Evolutionary conservation across 2,888 invertebrate genomes (phyloP).

Genomic region (Endomychus coccineus): DNA sequence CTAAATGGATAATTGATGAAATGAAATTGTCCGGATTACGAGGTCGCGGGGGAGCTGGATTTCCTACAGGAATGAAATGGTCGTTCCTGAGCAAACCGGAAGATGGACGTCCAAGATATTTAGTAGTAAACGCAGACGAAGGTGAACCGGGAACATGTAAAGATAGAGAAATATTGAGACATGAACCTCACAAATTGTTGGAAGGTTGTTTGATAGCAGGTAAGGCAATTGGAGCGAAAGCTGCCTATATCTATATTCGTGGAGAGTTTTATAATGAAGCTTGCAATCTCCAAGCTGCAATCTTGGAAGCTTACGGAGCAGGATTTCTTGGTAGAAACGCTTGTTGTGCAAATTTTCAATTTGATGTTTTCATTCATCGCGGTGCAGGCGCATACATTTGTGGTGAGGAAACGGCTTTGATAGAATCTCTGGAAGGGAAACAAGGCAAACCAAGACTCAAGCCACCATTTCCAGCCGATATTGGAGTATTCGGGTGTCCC

Average conservation of each 20-base stretch:
- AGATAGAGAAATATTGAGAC: slow-evolving; percentile 91
- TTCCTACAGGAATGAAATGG: slow-evolving; percentile 99
- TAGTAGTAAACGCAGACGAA: slow-evolving; percentile 94
- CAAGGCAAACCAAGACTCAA: slow-evolving; percentile 93
- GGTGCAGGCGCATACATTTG: slow-evolving; percentile 97
- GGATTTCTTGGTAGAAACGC: slow-evolving; percentile 88
- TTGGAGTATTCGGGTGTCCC: slow-evolving; percentile 92
- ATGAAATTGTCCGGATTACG: slow-evolving; percentile 84
- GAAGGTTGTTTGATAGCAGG: slow-evolving; percentile 92
- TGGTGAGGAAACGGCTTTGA: slow-evolving; percentile 93
- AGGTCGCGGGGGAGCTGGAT: slow-evolving; percentile 92
- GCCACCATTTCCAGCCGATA: slow-evolving; percentile 94
- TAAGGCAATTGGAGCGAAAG: slow-evolving; percentile 82
- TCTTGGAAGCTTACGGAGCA: slow-evolving; percentile 61
- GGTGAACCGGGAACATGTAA: slow-evolving; percentile 97
- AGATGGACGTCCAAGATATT: slow-evolving; percentile 87
- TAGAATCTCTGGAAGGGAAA: slow-evolving; percentile 91
- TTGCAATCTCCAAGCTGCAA: slow-evolving; percentile 87
- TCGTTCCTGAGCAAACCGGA: slow-evolving; percentile 95
- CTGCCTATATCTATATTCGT: slow-evolving; percentile 93
- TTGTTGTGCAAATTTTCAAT: slow-evolving; percentile 86
- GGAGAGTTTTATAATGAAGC: slow-evolving; percentile 98
- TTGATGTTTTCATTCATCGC: slow-evolving; percentile 88
- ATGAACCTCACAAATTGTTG: slow-evolving; percentile 89
- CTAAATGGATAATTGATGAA: slow-evolving; percentile 83